Evolutionary conservation across 2,797 vertebrate genomes (phyloP).

Genomic region (Chromobotia macracanthus): DNA sequence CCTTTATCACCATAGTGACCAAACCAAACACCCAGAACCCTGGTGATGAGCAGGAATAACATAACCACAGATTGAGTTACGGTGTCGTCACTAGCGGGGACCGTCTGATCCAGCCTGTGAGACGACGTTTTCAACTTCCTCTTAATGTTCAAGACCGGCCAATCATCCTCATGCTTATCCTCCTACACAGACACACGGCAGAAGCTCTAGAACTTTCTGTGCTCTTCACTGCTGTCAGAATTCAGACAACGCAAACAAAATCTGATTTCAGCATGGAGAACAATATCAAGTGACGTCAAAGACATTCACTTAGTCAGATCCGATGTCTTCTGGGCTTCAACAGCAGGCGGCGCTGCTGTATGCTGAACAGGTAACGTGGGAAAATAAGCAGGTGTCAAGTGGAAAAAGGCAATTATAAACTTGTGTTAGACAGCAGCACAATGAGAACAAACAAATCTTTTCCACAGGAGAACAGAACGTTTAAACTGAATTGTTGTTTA

Average conservation of each 20-base stretch:
- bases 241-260: neutral
- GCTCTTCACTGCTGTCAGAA: neutral
- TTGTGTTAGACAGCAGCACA: neutral
- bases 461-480: neutral
- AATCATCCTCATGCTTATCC: conserved; percentile 52
- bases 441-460: neutral
- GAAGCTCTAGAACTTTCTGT: conserved; percentile 22
- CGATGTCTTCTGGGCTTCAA: neutral
- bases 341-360: conserved; percentile 15
- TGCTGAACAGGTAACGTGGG: neutral
- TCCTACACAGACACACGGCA: conserved; percentile 35
- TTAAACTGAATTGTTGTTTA: neutral
- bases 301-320: too few species aligned
- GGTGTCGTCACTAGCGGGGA: conserved; percentile 49
- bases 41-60: conserved; percentile 17
- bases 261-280: neutral
- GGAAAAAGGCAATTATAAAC: neutral
- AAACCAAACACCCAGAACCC: conserved; percentile 12
- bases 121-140: conserved; percentile 53
- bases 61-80: conserved; percentile 52
- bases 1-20: neutral
- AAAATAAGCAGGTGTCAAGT: conserved; percentile 5
- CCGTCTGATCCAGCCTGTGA: conserved; percentile 52
- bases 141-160: conserved; percentile 59
- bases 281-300: neutral